These are phyloP conservation scores for Proteles cristata DNA, from an alignment of 2,113 vertebrate species.

Conservation along the genomic window DNA sequence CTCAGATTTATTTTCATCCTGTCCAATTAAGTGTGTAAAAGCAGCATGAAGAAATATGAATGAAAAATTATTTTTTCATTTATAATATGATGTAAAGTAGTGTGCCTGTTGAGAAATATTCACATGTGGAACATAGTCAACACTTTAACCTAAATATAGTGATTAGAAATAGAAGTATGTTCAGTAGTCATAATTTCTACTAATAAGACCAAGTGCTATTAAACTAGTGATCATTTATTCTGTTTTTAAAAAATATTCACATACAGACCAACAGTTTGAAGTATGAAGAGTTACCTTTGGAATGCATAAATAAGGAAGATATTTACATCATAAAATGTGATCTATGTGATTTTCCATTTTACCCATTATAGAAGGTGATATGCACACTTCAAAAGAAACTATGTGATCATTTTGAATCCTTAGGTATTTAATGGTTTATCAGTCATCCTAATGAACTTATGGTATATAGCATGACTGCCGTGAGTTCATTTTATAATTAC, in stretches of 20 bases:
- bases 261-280: neutral
- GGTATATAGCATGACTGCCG: neutral
- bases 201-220: neutral
- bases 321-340: slow-evolving; percentile 3
- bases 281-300: neutral
- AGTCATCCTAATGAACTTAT: slow-evolving; percentile 62
- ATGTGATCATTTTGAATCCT: slow-evolving; percentile 35
- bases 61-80: neutral
- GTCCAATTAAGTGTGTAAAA: neutral
- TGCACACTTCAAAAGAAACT: slow-evolving; percentile 43
- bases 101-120: neutral
- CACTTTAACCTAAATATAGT: neutral
- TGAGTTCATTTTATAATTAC: slow-evolving; percentile 67
- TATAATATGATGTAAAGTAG: neutral
- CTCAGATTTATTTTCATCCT: neutral
- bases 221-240: neutral
- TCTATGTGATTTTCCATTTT: slow-evolving; percentile 45
- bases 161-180: neutral
- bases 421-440: slow-evolving; percentile 64
- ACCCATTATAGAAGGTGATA: neutral
- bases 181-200: neutral
- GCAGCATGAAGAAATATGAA: neutral
- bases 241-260: neutral
- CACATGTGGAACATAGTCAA: neutral
- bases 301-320: neutral